phyloP scores from a whole-genome alignment of 2,113 vertebrate species.

The Corydoras sp. region DNA sequence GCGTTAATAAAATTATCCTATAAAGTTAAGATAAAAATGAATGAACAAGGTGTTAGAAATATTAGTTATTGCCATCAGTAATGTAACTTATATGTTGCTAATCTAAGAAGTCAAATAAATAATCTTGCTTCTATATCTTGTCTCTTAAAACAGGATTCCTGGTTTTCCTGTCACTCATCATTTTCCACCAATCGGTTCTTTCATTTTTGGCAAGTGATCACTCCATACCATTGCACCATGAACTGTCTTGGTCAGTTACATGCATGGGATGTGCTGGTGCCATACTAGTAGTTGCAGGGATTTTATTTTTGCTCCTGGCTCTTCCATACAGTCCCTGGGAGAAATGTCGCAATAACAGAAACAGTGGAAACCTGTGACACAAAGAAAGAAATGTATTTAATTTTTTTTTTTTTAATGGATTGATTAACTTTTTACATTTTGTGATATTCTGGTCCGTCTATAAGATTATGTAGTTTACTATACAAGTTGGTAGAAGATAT shows the following conservation, averaged over 20 bases:
- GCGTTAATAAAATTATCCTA: too few relatives aligned
- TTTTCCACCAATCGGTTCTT: conserved; percentile 76
- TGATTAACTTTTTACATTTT: neutral
- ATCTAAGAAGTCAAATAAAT: neutral
- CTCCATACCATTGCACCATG: conserved; percentile 63
- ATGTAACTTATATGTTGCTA: too few relatives aligned
- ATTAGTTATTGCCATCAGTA: too few relatives aligned
- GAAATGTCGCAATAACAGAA: conserved; percentile 58
- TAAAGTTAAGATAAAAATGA: too few relatives aligned
- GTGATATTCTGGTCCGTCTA: neutral
- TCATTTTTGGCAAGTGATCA: conserved; percentile 66
- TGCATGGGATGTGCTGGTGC: conserved; percentile 68
- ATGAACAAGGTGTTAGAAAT: too few relatives aligned
- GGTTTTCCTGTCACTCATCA: conserved; percentile 67
- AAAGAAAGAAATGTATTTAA: conserved; percentile 34
- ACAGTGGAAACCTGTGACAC: conserved; percentile 50
- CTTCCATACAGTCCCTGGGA: conserved; percentile 68
- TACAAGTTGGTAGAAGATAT: too few relatives aligned
- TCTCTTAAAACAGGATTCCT: conserved; percentile 63
- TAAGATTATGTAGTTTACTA: too few relatives aligned
- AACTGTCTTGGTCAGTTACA: conserved; percentile 79
- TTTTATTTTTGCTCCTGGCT: conserved; percentile 70
- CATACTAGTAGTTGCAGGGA: conserved; percentile 66
- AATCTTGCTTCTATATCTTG: neutral
- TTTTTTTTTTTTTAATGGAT: conserved; percentile 1